Conservation (phyloP, 2,888 invertebrate genomes). For the Melinopterus prodromus region DNA sequence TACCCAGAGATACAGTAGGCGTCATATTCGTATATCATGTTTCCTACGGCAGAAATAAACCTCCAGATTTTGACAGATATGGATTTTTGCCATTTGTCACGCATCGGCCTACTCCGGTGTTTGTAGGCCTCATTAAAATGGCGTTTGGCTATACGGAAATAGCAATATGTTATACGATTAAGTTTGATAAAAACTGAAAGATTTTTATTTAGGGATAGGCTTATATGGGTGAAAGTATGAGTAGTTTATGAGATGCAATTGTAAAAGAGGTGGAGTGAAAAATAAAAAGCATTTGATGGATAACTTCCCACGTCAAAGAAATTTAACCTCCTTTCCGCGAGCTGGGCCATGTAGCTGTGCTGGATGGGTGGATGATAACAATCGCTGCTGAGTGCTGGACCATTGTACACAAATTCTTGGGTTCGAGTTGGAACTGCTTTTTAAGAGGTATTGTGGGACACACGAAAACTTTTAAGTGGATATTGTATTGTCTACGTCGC, state of each 20-base stretch:
- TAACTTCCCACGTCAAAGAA: neutral
- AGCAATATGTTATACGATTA: neutral
- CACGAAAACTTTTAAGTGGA: neutral
- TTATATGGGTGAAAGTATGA: neutral
- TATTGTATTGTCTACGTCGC: neutral
- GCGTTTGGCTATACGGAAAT: neutral
- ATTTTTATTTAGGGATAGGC: neutral
- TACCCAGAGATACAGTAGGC: neutral
- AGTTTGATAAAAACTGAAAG: neutral
- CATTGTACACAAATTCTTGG: constrained; percentile 4
- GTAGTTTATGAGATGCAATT: neutral
- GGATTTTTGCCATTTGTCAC: neutral
- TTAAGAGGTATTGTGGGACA: neutral
- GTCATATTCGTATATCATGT: neutral
- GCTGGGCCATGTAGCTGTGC: neutral
- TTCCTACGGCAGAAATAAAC: neutral
- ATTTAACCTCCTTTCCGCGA: neutral
- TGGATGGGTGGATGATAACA: neutral
- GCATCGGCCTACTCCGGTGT: neutral
- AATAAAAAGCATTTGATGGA: neutral
- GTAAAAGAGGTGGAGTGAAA: neutral
- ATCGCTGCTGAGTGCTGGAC: neutral
- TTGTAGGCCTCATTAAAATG: neutral
- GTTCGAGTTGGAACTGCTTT: neutral
- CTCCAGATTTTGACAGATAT: constrained; percentile 4